Percentiles rank a stretch among this genome's conserved stretches.
Conservation (phyloP, 2,888 invertebrate genomes). For the Cosmopolites sordidus region DNA sequence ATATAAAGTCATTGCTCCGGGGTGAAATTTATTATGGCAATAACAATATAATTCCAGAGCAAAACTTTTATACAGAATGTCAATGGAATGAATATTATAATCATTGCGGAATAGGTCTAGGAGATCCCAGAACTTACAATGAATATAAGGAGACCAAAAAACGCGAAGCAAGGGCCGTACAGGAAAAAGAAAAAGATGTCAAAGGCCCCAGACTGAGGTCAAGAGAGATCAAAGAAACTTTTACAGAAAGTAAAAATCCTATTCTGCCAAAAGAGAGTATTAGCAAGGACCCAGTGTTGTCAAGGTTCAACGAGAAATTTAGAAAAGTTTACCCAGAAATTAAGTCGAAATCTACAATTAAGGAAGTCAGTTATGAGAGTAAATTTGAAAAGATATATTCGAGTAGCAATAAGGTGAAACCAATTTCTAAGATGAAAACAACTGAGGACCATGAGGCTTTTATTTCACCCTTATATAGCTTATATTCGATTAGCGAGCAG, state of each 20-base stretch:
- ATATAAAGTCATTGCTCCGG: not conserved
- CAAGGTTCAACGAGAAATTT: conserved; percentile 9
- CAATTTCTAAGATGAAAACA: conserved; percentile 17
- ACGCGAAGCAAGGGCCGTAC: conserved; percentile 15
- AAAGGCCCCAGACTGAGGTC: conserved; percentile 20
- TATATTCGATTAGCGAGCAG: conserved; percentile 48
- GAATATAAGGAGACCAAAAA: conserved; percentile 34
- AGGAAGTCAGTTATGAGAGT: not conserved
- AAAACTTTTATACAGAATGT: conserved; percentile 14
- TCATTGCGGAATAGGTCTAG: conserved; percentile 19
- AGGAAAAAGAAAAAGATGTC: conserved; percentile 19
- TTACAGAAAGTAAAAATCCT: conserved; percentile 13
- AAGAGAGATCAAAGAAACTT: conserved; percentile 7
- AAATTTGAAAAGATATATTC: conserved; percentile 32
- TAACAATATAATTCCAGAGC: conserved; percentile 7
- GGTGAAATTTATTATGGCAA: not conserved
- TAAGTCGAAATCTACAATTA: conserved; percentile 1
- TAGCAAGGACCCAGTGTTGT: conserved; percentile 11
- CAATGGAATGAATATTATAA: conserved; percentile 11
- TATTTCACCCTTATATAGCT: conserved; percentile 50
- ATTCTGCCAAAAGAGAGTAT: conserved; percentile 6
- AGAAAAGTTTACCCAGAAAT: not conserved
- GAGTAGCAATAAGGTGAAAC: conserved; percentile 24
- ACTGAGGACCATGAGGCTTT: conserved; percentile 42
- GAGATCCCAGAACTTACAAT: conserved; percentile 34